Conservation (phyloP, 2,888 invertebrate species). For the Acanthoscelides obtectus region DNA sequence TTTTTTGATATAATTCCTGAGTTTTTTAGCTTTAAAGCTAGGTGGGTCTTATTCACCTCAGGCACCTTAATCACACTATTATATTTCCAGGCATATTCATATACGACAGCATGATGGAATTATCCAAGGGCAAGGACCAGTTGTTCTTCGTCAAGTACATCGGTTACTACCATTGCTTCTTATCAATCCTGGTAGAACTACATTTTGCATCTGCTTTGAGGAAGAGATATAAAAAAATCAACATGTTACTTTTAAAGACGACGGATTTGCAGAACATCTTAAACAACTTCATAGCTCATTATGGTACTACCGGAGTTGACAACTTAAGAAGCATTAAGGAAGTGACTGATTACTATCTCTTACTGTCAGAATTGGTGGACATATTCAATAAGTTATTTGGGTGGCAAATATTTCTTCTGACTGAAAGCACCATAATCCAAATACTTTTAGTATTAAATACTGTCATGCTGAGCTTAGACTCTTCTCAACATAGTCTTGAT, state of each 20-base stretch:
- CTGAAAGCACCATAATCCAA: slow-evolving; percentile 14
- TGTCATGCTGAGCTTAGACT: slow-evolving; percentile 15
- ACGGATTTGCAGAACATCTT: slow-evolving; percentile 17
- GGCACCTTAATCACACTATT: no score
- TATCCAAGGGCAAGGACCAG: slow-evolving; percentile 7
- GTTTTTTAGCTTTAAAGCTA: no score
- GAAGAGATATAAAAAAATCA: slow-evolving; percentile 15
- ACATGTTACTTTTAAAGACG: slow-evolving; percentile 14
- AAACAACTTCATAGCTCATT: slow-evolving; percentile 14
- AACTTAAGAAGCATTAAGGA: slow-evolving; percentile 19
- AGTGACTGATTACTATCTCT: slow-evolving; percentile 18
- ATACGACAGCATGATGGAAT: background rate
- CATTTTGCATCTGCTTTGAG: slow-evolving; percentile 20
- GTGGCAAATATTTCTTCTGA: slow-evolving; percentile 20
- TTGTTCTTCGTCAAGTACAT: slow-evolving; percentile 14
- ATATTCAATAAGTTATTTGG: slow-evolving; percentile 22
- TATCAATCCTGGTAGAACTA: slow-evolving; percentile 12
- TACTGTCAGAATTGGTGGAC: slow-evolving; percentile 19
- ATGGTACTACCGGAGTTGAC: slow-evolving; percentile 10
- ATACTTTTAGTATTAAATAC: slow-evolving; percentile 15
- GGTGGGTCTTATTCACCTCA: no score
- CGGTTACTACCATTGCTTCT: slow-evolving; percentile 10
- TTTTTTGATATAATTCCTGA: no score
- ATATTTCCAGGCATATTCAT: background rate
- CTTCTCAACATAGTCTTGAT: slow-evolving; percentile 6